Percentiles rank a stretch among this genome's conserved stretches.
phyloP scores from a whole-genome alignment of 2,888 invertebrate genomes.

The Pachliopta kotzebuea region DNA sequence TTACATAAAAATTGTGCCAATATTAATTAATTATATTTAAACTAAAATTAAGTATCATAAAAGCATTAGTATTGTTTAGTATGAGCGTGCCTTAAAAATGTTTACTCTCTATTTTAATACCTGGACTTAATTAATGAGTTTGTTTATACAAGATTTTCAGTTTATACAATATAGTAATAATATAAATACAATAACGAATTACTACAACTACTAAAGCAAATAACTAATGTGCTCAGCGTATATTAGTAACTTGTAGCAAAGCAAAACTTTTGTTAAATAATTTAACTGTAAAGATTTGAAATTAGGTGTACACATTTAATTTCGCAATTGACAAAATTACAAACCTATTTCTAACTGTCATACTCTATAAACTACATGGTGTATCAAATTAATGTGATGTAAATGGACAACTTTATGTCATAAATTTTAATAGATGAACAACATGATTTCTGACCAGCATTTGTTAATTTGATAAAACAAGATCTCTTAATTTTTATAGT shows the following conservation, averaged over 20 bases:
- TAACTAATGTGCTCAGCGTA: constrained; percentile 54
- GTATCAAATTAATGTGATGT: constrained; percentile 37
- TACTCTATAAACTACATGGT: constrained; percentile 42
- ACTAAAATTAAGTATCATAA: neutral
- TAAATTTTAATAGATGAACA: too few relatives aligned
- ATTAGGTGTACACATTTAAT: constrained; percentile 48
- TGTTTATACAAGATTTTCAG: constrained; percentile 3
- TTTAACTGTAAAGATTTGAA: constrained; percentile 49
- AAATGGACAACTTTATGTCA: constrained; percentile 7
- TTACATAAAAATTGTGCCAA: neutral
- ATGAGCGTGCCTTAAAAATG: neutral
- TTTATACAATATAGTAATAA: constrained; percentile 25
- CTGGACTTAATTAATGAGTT: constrained; percentile 13
- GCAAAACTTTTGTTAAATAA: constrained; percentile 50
- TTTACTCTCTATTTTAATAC: neutral
- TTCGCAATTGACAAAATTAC: constrained; percentile 74
- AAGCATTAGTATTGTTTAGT: neutral
- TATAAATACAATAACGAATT: constrained; percentile 38
- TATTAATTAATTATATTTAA: neutral
- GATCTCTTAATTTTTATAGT: neutral
- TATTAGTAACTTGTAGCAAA: constrained; percentile 55
- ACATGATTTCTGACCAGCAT: too few relatives aligned
- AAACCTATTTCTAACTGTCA: constrained; percentile 60
- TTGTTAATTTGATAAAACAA: neutral
- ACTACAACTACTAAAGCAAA: constrained; percentile 62